These are phyloP conservation scores for Australoheros facetus DNA, from an alignment of 2,797 vertebrate species.

Conservation along the genomic window DNA sequence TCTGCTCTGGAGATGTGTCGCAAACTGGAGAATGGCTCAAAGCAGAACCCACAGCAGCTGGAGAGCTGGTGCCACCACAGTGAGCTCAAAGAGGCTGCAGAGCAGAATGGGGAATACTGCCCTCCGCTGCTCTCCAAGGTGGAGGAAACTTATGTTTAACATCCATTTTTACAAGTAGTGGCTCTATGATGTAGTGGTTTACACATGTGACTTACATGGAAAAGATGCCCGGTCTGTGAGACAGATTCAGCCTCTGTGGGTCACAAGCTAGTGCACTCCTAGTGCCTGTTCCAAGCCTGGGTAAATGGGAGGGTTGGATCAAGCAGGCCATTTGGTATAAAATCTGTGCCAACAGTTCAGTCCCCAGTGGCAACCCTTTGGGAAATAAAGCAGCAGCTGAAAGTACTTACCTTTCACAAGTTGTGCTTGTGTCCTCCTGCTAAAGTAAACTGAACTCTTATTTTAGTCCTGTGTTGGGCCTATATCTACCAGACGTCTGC, in stretches of 20 bases:
- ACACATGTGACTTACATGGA: background rate
- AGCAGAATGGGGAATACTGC: background rate
- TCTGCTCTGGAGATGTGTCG: background rate
- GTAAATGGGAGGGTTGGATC: background rate
- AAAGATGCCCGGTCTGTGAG: fast-evolving
- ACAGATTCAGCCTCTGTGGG: background rate
- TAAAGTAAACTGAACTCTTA: background rate
- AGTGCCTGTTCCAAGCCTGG: background rate
- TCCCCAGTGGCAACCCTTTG: background rate
- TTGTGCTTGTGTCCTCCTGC: background rate
- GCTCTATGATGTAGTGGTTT: background rate
- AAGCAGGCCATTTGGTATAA: background rate
- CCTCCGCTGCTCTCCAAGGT: background rate
- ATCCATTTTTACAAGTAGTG: background rate
- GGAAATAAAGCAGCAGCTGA: background rate
- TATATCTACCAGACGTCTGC: background rate
- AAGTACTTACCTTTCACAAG: background rate
- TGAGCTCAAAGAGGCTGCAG: background rate
- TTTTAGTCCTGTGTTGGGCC: background rate
- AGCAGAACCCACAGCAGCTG: fast-evolving
- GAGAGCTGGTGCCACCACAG: background rate
- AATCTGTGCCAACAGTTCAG: background rate
- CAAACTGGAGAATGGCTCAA: background rate
- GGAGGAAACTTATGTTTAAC: background rate
- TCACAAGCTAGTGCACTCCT: background rate